These are phyloP conservation scores for Nilaparvata lugens DNA, from an alignment of 1,140 invertebrate genomes.

Conservation along the genomic window DNA sequence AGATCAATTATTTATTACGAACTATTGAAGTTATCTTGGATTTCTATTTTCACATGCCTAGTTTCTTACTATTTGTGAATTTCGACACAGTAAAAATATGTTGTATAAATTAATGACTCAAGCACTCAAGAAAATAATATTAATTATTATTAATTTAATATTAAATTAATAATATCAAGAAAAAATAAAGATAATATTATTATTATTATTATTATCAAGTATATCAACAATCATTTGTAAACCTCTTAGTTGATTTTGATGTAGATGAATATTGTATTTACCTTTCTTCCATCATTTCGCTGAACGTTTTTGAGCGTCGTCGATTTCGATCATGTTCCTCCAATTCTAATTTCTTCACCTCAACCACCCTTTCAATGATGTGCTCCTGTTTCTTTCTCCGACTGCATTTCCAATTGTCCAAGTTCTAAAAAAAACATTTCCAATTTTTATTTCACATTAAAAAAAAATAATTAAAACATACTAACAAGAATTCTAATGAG, in stretches of 20 bases:
- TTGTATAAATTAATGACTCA: too few species aligned
- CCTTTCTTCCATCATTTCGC: slow-evolving; percentile 88
- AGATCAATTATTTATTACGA: too few species aligned
- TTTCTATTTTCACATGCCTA: too few species aligned
- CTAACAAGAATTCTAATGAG: too few species aligned
- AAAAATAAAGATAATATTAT: neutral
- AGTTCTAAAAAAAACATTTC: slow-evolving; percentile 56
- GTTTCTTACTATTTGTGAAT: too few species aligned
- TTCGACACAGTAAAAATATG: too few species aligned
- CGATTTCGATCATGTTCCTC: slow-evolving; percentile 61
- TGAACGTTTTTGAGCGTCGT: slow-evolving; percentile 82
- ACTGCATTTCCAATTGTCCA: slow-evolving; percentile 90
- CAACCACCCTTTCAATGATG: slow-evolving; percentile 78
- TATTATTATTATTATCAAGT: neutral
- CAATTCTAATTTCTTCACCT: slow-evolving; percentile 74
- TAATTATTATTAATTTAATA: neutral
- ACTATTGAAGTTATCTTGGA: too few species aligned
- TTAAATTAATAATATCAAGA: neutral
- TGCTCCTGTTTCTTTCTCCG: slow-evolving; percentile 81
- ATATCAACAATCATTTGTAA: neutral
- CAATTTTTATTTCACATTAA: too few species aligned
- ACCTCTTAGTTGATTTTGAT: neutral
- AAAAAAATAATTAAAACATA: slow-evolving; percentile 6
- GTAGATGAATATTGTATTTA: slow-evolving; percentile 33
- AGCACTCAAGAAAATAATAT: too few species aligned